Conservation (phyloP, 2,113 vertebrate genomes). For the Sorex araneus region DNA sequence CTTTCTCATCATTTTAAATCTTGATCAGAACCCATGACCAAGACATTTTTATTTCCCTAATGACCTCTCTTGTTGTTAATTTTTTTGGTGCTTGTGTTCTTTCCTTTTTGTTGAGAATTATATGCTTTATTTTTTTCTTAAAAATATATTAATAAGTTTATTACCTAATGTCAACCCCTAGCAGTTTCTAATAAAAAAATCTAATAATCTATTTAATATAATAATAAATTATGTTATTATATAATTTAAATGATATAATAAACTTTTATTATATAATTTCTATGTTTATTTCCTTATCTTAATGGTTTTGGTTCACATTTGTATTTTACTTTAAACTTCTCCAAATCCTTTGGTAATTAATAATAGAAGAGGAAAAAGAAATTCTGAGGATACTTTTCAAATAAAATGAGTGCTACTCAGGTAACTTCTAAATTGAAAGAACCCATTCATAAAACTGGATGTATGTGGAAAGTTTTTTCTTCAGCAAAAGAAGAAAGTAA, state of each 20-base stretch:
- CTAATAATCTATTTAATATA: no score
- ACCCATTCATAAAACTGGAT: constrained; percentile 1
- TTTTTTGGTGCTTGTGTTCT: background rate
- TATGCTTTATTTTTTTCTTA: constrained; percentile 1
- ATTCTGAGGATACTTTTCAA: background rate
- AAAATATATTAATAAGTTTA: constrained; percentile 40
- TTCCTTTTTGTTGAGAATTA: background rate
- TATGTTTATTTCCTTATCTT: constrained; percentile 36
- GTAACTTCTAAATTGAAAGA: constrained; percentile 40
- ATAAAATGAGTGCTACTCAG: constrained; percentile 16
- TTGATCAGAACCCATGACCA: background rate
- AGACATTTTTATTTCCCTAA: background rate
- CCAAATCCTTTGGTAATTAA: constrained; percentile 35
- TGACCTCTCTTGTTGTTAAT: background rate
- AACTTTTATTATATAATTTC: constrained; percentile 31
- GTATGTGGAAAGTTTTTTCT: background rate
- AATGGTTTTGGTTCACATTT: constrained; percentile 44
- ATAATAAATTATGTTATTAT: no score
- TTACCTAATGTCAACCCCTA: background rate
- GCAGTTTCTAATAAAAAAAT: constrained; percentile 41
- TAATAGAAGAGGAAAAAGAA: constrained; percentile 25
- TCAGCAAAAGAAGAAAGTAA: constrained; percentile 11
- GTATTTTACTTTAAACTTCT: constrained; percentile 48
- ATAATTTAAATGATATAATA: no score
- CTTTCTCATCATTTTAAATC: background rate